phyloP scores from a whole-genome alignment of 2,888 invertebrate species.

The Proisotoma minuta region DNA sequence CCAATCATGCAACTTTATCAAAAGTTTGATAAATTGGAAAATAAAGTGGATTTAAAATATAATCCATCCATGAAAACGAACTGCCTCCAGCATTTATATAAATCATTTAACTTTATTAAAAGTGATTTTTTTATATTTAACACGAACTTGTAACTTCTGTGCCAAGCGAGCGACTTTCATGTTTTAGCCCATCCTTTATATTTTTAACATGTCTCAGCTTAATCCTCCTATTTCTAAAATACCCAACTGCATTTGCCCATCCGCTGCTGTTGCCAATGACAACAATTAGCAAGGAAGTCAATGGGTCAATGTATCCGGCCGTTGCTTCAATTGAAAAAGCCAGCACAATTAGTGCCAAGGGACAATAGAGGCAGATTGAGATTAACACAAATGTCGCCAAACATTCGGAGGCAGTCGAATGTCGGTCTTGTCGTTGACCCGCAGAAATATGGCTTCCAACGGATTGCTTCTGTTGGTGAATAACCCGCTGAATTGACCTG shows the following conservation, averaged over 20 bases:
- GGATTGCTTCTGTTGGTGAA: conserved; percentile 1
- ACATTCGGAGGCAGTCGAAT: conserved; percentile 18
- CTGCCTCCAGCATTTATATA: too few relatives aligned
- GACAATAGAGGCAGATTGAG: conserved; percentile 18
- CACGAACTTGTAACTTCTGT: too few relatives aligned
- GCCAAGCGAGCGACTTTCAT: too few relatives aligned
- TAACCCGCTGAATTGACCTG: conserved; percentile 7
- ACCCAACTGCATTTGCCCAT: conserved; percentile 18
- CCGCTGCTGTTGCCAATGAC: conserved; percentile 20
- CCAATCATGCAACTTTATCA: too few relatives aligned
- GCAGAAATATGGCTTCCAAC: neutral
- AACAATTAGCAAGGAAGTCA: conserved; percentile 8
- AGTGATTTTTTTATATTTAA: too few relatives aligned
- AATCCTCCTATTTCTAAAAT: conserved; percentile 16
- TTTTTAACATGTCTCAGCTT: conserved; percentile 5
- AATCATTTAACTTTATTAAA: too few relatives aligned
- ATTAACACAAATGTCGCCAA: conserved; percentile 22
- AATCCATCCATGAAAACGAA: too few relatives aligned
- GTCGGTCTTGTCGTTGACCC: neutral
- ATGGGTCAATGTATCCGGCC: conserved; percentile 13
- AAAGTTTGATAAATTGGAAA: too few relatives aligned
- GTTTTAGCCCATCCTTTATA: too few relatives aligned
- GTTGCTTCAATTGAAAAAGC: neutral
- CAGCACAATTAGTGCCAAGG: conserved; percentile 17
- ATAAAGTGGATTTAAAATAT: too few relatives aligned